These are phyloP conservation scores for Balanococcus diminutus DNA, from an alignment of 2,888 invertebrate species.

Conservation along the genomic window DNA sequence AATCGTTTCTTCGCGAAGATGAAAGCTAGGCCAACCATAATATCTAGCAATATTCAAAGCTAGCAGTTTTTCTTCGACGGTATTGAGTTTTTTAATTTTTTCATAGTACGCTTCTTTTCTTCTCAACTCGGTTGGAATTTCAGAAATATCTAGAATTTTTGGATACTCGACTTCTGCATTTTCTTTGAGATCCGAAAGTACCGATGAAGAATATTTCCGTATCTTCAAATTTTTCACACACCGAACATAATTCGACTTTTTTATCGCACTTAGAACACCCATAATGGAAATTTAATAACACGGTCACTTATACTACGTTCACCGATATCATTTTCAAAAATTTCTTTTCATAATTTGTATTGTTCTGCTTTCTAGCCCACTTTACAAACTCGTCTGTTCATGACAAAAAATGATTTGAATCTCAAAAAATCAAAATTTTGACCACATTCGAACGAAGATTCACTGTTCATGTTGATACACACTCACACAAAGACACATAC, in stretches of 20 bases:
- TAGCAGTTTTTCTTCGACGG: conserved; percentile 83
- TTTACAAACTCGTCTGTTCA: no score
- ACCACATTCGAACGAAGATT: no score
- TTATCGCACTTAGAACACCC: not conserved
- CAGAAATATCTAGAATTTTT: conserved; percentile 45
- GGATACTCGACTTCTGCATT: conserved; percentile 47
- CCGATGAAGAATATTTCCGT: not conserved
- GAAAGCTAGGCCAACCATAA: conserved; percentile 75
- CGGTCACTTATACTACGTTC: not conserved
- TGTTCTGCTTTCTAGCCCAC: no score
- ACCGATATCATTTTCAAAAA: not conserved
- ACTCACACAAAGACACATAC: no score
- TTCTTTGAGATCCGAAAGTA: not conserved
- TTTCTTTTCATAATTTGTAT: not conserved
- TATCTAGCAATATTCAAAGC: conserved; percentile 82
- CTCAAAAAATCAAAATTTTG: no score
- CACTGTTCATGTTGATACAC: no score
- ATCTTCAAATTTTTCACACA: not conserved
- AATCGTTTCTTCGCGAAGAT: conserved; percentile 67
- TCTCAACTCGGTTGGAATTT: not conserved
- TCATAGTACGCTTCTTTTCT: conserved; percentile 53
- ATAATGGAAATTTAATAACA: not conserved
- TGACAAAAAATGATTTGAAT: no score
- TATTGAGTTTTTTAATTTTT: conserved; percentile 61
- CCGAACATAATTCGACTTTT: not conserved